phyloP scores from a whole-genome alignment of 2,888 invertebrate genomes.

The Epinotia brunnichana region DNA sequence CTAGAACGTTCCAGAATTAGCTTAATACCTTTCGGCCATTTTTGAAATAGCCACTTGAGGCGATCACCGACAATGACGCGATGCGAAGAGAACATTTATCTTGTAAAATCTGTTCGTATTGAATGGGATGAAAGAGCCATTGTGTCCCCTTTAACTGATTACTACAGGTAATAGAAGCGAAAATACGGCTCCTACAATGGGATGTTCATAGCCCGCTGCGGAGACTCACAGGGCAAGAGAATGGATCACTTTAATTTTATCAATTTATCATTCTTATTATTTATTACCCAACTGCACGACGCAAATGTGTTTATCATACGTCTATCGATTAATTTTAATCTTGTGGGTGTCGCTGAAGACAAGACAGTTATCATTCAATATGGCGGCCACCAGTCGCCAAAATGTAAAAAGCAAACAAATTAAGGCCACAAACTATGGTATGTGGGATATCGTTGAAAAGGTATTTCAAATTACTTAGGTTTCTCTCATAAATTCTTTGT shows the following conservation, averaged over 20 bases:
- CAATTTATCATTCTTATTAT: neutral
- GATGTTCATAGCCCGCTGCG: conserved; percentile 54
- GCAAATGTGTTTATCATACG: neutral
- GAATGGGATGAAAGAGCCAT: conserved; percentile 65
- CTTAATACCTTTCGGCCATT: conserved; percentile 51
- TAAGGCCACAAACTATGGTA: no score
- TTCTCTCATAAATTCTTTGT: no score
- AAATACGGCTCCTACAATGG: conserved; percentile 61
- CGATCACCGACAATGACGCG: conserved; percentile 51
- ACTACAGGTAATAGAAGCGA: conserved; percentile 75
- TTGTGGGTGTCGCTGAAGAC: neutral
- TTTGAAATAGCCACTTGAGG: conserved; percentile 58
- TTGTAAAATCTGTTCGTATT: conserved; percentile 70
- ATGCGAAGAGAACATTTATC: conserved; percentile 63
- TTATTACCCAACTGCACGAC: no score
- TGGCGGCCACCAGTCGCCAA: no score
- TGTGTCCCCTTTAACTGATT: conserved; percentile 70
- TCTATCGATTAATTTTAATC: no score
- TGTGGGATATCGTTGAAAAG: no score
- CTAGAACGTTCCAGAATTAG: conserved; percentile 35
- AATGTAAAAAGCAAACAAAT: no score
- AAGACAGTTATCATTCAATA: no score
- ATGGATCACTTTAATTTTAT: conserved; percentile 16
- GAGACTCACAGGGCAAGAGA: conserved; percentile 21
- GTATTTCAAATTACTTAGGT: no score